Base-by-base conservation (phyloP, 2,888 invertebrate species). In the Tigriopus californicus region DNA sequence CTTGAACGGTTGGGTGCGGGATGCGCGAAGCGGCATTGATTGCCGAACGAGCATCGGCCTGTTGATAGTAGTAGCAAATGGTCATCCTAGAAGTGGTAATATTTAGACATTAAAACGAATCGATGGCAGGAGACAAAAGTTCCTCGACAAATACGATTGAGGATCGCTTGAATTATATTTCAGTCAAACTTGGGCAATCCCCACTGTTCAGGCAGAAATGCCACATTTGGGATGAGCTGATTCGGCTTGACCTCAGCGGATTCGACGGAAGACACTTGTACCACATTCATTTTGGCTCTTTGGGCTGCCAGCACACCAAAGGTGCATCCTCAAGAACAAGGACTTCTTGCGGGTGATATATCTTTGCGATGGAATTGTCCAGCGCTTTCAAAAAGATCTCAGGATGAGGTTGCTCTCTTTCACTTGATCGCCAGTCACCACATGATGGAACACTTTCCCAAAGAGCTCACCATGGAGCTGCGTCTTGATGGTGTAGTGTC, bases 301-400 rank as follows among this genome's bases (percentile, higher is more conserved):
- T 15, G 20, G 13, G 52, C 52, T 22, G 52, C 52, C 33, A 22
- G 22, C 10, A 51, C 33, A 24, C 52, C 52, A 51, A 51, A 8
- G 52, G 52, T 12, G 52, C 22, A 51, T 51, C 52, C 22, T 51
- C 52, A 24, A 51, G 24, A 10, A 51, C 52, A 15, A 51, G 33
- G 10, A 51, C 52, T 22, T 51, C 15, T 18, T 3, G 15, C 15
- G 44, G n/a, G 44, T 15, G n/a, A n/a, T 5, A 44, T 18, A 20
- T 51, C 52, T 1, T 51, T 24, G 4, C 20, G 22, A 5, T 47
- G 18, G 25, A 51, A 51, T 13, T 25, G 20, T 22, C 22, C 22
- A 25, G 10, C 12, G 52, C 52, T 4, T 15, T 22, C n/a, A 20
- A 24, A 20, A 51, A 51, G 12, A 51, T 51, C 33, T 51, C 20